phyloP scores from a whole-genome alignment of 2,797 vertebrate species.

The Catamblyrhynchus diadema region DNA sequence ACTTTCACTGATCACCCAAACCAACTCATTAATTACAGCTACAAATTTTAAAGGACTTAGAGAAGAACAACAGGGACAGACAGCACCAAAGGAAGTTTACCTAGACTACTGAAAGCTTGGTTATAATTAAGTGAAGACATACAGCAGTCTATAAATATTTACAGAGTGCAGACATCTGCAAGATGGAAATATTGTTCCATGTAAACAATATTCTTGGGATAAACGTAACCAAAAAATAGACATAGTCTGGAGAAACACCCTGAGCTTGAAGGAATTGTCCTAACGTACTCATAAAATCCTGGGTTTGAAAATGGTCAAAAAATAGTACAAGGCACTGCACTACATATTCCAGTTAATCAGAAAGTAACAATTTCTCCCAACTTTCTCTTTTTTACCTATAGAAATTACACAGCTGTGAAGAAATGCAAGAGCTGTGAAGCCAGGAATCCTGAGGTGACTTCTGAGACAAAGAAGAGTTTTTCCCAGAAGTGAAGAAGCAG shows the following conservation, averaged over 20 bases:
- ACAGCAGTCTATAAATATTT: neutral
- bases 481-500: neutral
- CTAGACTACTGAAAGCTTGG: neutral
- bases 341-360: neutral
- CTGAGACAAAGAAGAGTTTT: neutral
- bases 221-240: neutral
- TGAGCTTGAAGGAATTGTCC: neutral
- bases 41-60: neutral
- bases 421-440: neutral
- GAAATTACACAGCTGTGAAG: neutral
- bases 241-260: neutral
- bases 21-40: neutral
- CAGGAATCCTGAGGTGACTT: neutral
- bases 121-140: neutral
- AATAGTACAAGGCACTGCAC: neutral
- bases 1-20: neutral
- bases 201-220: neutral
- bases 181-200: neutral
- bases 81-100: neutral
- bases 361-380: neutral
- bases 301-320: neutral
- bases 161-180: neutral
- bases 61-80: neutral
- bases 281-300: neutral
- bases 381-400: neutral